Base-by-base conservation (phyloP, 2,113 vertebrate genomes). In the Lampris megalopsis region DNA sequence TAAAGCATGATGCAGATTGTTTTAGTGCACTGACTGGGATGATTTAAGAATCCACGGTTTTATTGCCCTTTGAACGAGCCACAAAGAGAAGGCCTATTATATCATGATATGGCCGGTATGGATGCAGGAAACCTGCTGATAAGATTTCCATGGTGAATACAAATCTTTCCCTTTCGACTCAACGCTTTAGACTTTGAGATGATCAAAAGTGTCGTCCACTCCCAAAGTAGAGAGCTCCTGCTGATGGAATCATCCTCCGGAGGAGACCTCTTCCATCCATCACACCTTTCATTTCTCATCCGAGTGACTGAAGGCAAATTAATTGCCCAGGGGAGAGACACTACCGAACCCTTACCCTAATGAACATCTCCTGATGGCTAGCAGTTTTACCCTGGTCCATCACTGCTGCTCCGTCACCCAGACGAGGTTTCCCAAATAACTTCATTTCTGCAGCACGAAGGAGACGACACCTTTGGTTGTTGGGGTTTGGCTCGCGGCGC, bases 41-140 rank as follows among this genome's bases (percentile, higher is more conserved):
- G 56, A 50, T 11, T 36, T 61, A 10, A 53, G 67, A 73, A 80
- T 71, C 43, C 61, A 47, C 43, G 42, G 35, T 65, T 77, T 81
- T 85, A 71, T 82, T 53, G 41, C 66, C 72, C 8, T 77, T 76
- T 40, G 11, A 48, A 50, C 42, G 49, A 73, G 74, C 82, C 77
- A 52, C 73, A 70, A 42, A 45, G 73, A 63, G 72, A 73, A 72
- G 62, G 80, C 54, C 81, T 67, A 73, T 42, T 84, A 75, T 84
- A 81, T 50, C 65, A 63, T 86, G 41, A 77, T 77, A 81, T 88
- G 80, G 65, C 86, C 84, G 85, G 79, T 86, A 75, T 75, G 77
- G 65, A 63, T 41, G 50, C 83, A 83, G 59, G 63, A 85, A 85
- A 85, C 80, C 84, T 82, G 75, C 68, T 83, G 77, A 85, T 91